Base-by-base conservation (phyloP, 2,113 vertebrate species). In the Atrichornis clamosus region DNA sequence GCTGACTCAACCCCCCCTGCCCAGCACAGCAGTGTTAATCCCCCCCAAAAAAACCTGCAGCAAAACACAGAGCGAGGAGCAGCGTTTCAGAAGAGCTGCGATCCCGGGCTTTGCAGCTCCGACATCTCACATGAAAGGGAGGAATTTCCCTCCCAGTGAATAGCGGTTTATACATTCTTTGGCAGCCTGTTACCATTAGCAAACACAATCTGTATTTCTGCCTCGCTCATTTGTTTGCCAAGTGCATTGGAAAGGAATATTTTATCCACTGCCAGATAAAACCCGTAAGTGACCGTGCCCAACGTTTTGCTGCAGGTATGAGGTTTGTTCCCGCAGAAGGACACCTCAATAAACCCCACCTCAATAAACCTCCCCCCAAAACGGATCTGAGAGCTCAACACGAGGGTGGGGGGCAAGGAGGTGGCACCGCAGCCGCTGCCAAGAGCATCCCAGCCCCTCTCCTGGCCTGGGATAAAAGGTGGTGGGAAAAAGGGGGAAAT, bases 171-270 rank as follows among this genome's bases (percentile, higher is more conserved):
- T 55, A 14, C 76, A 65, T 87, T 93, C 93, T 18, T 68, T 86
- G 87, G 93, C 93, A 94, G 62, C 42, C 55, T 8, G 49, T 1
- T 37, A 3, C 35, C 67, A 82, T 69, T 33, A 50, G 55, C 62
- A 81, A 90, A 85, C 35, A 49, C 84, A 62, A 79, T 47, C 20
- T 58, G 73, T 69, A 74, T 47, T 87, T 84, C 94, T 94, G 87
- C 95, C 93, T 90, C 35, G 23, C 89, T 62, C 80, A 10, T 67
- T 95, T 76, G 64, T 79, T 46, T 87, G 91, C 86, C 80, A 63
- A 49, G 26, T 0, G 2, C 67, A 12, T 84, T 69, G 21, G 23
- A 63, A 58, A 55, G 70, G 56, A 72, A 35, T 16, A 16, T 87
- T 91, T 94, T 4, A 59, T 20, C 62, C 6, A 2, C 65, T 5